Conservation (phyloP, 1,140 invertebrate genomes). For the Neodiprion virginianus region DNA sequence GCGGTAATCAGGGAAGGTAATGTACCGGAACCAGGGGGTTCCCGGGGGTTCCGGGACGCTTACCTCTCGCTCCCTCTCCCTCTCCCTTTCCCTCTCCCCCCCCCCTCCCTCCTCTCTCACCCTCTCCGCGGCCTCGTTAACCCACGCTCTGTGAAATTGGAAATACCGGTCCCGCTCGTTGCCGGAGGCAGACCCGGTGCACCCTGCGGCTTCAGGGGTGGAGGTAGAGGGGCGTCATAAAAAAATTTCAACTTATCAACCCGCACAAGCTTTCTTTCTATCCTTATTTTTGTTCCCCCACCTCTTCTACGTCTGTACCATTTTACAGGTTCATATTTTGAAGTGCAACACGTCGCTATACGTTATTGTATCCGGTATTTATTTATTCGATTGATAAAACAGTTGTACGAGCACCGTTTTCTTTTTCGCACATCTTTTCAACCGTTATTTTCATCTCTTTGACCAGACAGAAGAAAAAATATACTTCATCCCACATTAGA, state of each 20-base stretch:
- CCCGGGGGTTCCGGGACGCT: conserved; percentile 9
- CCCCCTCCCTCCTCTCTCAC: conserved; percentile 31
- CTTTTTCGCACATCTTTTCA: no score
- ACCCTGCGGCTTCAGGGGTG: neutral
- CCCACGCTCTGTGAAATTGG: conserved; percentile 61
- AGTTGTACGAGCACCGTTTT: no score
- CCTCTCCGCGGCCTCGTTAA: conserved; percentile 56
- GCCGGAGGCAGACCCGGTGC: neutral
- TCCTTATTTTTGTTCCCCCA: no score
- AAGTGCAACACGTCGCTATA: neutral
- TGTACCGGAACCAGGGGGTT: conserved; percentile 52
- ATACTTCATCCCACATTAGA: no score
- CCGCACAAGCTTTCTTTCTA: neutral
- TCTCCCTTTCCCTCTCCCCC: neutral
- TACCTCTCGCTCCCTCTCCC: neutral
- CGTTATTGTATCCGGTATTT: neutral
- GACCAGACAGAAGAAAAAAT: neutral
- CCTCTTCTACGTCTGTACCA: no score
- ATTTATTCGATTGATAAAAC: neutral
- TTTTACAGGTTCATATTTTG: neutral
- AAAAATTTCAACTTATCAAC: neutral
- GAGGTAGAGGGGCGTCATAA: neutral
- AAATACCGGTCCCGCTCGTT: conserved; percentile 45
- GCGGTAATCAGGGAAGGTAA: conserved; percentile 59
- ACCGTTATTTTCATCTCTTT: neutral